These are phyloP conservation scores for Drosophila truncata DNA, from an alignment of 1,140 invertebrate genomes.

Conservation along the genomic window DNA sequence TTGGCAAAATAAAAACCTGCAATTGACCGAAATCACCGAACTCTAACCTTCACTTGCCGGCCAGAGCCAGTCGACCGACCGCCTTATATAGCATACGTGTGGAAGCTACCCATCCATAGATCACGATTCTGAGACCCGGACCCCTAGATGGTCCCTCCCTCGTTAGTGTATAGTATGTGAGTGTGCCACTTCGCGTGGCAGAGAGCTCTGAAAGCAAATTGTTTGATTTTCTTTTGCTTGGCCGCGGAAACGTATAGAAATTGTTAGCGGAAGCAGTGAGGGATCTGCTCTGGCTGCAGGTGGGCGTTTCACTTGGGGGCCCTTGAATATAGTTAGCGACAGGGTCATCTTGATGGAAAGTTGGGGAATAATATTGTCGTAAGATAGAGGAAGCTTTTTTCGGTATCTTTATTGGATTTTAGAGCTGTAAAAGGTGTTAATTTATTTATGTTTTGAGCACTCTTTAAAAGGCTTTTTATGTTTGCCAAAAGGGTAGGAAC, in stretches of 20 bases:
- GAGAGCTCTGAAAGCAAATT: slow-evolving; percentile 63
- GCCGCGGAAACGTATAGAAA: slow-evolving; percentile 67
- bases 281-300: slow-evolving; percentile 41
- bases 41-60: slow-evolving; percentile 71
- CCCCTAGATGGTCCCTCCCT: slow-evolving; percentile 34
- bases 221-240: slow-evolving; percentile 66
- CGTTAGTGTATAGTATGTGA: not conserved
- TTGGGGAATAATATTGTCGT: not conserved
- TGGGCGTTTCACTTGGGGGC: slow-evolving; percentile 27
- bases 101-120: slow-evolving; percentile 50
- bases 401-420: not conserved
- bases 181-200: slow-evolving; percentile 58
- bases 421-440: not conserved
- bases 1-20: slow-evolving; percentile 16
- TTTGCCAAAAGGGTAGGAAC: not conserved
- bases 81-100: slow-evolving; percentile 31
- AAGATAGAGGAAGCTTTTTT: no score
- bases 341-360: slow-evolving; percentile 17
- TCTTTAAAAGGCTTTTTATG: not conserved
- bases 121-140: slow-evolving; percentile 54
- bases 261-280: slow-evolving; percentile 59
- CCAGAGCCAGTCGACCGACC: not conserved
- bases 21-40: slow-evolving; percentile 71
- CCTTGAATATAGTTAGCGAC: slow-evolving; percentile 14
- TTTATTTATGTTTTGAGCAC: not conserved